Base-by-base conservation (phyloP, 2,113 vertebrate species). In the Machaerirhynchus nigripectus region DNA sequence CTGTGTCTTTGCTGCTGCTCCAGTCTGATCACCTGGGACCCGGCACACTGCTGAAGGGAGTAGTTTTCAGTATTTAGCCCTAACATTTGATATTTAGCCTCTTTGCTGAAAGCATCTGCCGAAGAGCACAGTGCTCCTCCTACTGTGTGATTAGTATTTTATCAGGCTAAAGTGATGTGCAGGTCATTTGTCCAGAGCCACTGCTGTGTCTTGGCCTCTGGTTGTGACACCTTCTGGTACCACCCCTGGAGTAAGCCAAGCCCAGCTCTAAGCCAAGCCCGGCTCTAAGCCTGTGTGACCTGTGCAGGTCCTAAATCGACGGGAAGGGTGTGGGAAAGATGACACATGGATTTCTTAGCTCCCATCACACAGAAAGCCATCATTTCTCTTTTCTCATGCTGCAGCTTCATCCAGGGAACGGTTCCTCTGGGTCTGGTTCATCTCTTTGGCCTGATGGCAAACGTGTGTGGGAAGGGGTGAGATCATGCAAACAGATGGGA, bases 301-400 rank as follows among this genome's bases (percentile, higher is more conserved):
- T 9, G 39, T 35, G 21, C 19, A 39, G n/a, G 12, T 64, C 37
- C 37, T 64, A 31, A 69, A 35, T 14, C 28, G 1, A 0, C 18
- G 35, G 19, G 18, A 76, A 88, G 26, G 33, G 6, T 5, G 6
- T 31, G 30, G 65, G 56, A 39, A 60, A 52, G 68, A 33, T 9
- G 10, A 11, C 4, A 1, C 0, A 0, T 26, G 33, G 39, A 7
- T 84, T 86, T 85, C 39, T 70, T 10, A 46, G 42, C 18, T 55
- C n/a, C 39, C 31, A 12, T 59, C 15, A 39, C 69, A 15, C 40
- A 46, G 16, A 30, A 19, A 11, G 1, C 13, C 39, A 5, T 79
- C 21, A 11, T 52, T 86, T 76, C 52, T 23, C 19, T 42, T 19
- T 60, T 47, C 28, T 56, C 46, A 9, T 17, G 24, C 57, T 50